Evolutionary conservation across 1,140 invertebrate genomes (phyloP).

Genomic region (Caenorhabditis latens): DNA sequence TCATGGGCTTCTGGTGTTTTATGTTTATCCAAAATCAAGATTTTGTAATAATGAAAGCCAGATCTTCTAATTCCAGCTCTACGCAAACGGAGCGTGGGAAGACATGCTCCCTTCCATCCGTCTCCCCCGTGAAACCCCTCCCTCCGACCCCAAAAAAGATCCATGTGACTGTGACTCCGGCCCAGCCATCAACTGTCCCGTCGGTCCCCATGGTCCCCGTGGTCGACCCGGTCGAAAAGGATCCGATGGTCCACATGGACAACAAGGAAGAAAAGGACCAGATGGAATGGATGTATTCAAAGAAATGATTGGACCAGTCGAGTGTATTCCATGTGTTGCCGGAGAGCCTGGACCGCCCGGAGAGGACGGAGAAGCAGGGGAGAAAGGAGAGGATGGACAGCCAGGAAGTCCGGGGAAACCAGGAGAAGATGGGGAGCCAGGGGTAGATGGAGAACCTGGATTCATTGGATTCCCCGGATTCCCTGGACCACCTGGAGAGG

Average conservation of each 20-base stretch:
- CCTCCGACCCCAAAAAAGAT: conserved; percentile 14
- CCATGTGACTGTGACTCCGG: conserved; percentile 27
- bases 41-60: too few species aligned
- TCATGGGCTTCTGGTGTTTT: too few species aligned
- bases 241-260: conserved; percentile 37
- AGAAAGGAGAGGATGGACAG: conserved; percentile 17
- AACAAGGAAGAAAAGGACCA: conserved; percentile 27
- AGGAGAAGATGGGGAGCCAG: conserved; percentile 27
- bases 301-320: conserved; percentile 41
- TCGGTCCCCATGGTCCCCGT: conserved; percentile 25
- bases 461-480: conserved; percentile 44
- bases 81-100: conserved; percentile 47
- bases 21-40: too few species aligned
- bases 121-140: background rate
- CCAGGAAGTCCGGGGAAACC: conserved; percentile 35
- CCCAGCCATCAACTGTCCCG: conserved; percentile 1
- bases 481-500: conserved; percentile 29
- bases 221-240: conserved; percentile 33
- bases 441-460: conserved; percentile 19
- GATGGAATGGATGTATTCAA: conserved; percentile 46
- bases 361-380: background rate
- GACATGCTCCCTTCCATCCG: conserved; percentile 28
- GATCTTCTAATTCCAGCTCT: background rate
- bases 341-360: conserved; percentile 25
- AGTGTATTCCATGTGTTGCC: conserved; percentile 30